Percentiles rank a stretch among this genome's conserved stretches.
Evolutionary conservation across 2,888 invertebrate genomes (phyloP).

Genomic region (Phalera bucephala): DNA sequence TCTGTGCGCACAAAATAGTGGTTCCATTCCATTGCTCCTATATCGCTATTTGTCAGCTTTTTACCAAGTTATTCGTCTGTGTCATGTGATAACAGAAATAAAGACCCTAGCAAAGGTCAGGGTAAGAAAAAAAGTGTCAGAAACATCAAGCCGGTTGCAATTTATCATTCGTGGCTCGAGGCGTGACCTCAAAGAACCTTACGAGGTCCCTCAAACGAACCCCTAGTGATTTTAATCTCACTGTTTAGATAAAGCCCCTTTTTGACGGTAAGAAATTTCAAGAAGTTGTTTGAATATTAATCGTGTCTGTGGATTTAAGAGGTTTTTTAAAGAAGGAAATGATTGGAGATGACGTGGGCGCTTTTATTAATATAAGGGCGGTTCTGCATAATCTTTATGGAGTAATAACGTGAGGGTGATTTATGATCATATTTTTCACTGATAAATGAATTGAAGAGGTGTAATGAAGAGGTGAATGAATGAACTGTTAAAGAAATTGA

Average conservation of each 20-base stretch:
- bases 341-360: not conserved
- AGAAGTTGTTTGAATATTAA: constrained; percentile 50
- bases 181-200: constrained; percentile 58
- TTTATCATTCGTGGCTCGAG: constrained; percentile 63
- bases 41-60: constrained; percentile 56
- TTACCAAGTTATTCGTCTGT: constrained; percentile 56
- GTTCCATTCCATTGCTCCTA: constrained; percentile 20
- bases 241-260: constrained; percentile 58
- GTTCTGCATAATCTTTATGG: not conserved
- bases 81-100: constrained; percentile 62
- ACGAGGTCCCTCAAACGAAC: constrained; percentile 52
- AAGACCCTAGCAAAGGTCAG: constrained; percentile 57
- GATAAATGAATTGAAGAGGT: not conserved
- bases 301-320: constrained; percentile 9
- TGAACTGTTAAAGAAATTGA: too few relatives aligned
- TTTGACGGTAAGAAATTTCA: constrained; percentile 41
- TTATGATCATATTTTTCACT: constrained; percentile 1
- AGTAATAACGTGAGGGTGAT: not conserved
- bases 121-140: constrained; percentile 59
- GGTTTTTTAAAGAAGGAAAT: not conserved
- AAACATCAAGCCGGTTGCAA: constrained; percentile 59
- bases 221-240: constrained; percentile 65
- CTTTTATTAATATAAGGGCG: not conserved
- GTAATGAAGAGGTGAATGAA: too few relatives aligned
- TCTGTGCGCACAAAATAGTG: constrained; percentile 12